Conservation (phyloP, 2,797 vertebrate genomes). For the Myripristis murdjan region DNA sequence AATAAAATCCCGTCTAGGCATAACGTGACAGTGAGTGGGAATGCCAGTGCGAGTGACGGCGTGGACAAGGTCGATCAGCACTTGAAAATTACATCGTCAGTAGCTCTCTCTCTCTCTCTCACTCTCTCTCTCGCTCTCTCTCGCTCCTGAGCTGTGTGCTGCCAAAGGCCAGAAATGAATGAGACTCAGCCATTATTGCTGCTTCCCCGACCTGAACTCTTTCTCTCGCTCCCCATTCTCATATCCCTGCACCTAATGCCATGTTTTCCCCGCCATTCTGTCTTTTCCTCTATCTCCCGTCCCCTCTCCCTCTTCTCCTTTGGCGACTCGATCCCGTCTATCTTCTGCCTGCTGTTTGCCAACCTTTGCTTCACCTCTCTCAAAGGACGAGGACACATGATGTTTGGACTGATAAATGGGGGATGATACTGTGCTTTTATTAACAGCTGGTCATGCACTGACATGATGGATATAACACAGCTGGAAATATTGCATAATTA, state of each 20-base stretch:
- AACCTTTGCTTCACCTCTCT: too few species aligned
- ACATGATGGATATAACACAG: too few species aligned
- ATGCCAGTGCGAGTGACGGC: slow-evolving; percentile 22
- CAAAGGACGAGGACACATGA: too few species aligned
- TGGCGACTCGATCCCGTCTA: too few species aligned
- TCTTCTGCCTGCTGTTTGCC: too few species aligned
- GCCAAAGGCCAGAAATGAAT: slow-evolving; percentile 9
- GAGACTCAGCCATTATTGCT: slow-evolving; percentile 2
- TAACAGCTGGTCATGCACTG: too few species aligned
- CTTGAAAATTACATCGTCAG: slow-evolving; percentile 44
- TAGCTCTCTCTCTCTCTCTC: slow-evolving; percentile 24
- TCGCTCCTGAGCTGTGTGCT: not conserved
- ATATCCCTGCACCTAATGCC: not conserved
- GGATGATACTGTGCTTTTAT: too few species aligned
- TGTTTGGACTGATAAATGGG: too few species aligned
- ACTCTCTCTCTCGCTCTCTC: too few species aligned
- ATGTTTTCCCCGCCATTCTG: slow-evolving; percentile 2
- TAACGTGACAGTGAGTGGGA: slow-evolving; percentile 9
- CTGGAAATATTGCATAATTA: too few species aligned
- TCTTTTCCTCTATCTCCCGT: slow-evolving; percentile 1
- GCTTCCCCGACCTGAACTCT: not conserved
- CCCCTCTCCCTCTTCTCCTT: not conserved
- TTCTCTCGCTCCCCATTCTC: not conserved
- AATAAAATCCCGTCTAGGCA: slow-evolving; percentile 17
- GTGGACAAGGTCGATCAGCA: slow-evolving; percentile 37